Evolutionary conservation across 1,140 invertebrate species (phyloP), one percentile per base, ranked within the genome.

Genomic region (Cyclina sinensis): DNA sequence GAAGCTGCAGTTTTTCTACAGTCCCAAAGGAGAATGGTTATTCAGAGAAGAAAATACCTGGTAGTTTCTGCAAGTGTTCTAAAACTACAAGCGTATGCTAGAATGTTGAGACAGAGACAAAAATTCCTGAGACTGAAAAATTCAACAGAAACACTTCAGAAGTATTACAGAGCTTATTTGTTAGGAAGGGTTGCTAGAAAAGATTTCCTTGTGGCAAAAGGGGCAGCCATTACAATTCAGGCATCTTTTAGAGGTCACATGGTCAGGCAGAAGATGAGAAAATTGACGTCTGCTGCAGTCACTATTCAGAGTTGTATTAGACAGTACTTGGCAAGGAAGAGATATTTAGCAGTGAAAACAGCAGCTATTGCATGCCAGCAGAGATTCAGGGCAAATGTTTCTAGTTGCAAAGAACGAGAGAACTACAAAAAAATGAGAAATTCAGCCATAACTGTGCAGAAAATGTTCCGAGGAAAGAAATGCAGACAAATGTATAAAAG

Each of bases 361-460:
- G 91, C 90, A 7, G 43, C 68, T n/a, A 9, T 81, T 27, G 70
- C n/a, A 30, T 65, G 83, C 48, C 90, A 92, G 73, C 21, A 30
- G 30, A 30, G 62, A 35, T 92, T 57, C 32, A 78, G 88, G 24
- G 59, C 59, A 30, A 70, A 87, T 27, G 32, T 46, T 11, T 18
- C 24, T 5, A 32, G 59, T 32, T 35, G 30, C 7, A 39, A 74
- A 70, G 16, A 46, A 68, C 35, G 57, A 39, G 48, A 83, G 11
- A 14, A 85, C 4, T 89, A 81, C 73, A 48, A 54, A 24, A 37
- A 24, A 16, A 16, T 62, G 59, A 91, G 80, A 62, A 80, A 62
- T 79, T 89, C 93, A 24, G 93, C 91, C 1, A 30, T 90, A 21
- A 57, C 59, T 59, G 80, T 93, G 30, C 93, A 93, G 80, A 68